Conservation (phyloP, 1,140 invertebrate genomes). For the Drosophila suzukii region DNA sequence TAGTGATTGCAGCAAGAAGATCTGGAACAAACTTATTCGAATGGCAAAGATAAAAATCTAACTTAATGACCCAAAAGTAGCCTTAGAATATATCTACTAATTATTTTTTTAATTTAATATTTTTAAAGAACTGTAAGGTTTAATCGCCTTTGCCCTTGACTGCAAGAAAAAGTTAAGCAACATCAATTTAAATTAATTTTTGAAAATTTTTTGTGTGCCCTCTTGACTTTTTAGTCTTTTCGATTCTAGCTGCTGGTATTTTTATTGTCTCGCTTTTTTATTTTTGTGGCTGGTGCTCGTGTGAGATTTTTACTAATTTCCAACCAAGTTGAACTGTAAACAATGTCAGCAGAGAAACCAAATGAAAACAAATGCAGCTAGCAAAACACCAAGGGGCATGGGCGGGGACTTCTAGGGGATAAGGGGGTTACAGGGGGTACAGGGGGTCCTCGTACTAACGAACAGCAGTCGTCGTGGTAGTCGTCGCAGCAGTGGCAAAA, state of each 20-base stretch:
- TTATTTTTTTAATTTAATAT: background rate
- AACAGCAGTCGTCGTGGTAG: constrained; percentile 59
- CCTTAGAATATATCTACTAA: background rate
- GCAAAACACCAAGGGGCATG: constrained; percentile 53
- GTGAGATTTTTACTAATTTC: constrained; percentile 78
- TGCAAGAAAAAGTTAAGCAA: background rate
- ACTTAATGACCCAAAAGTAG: no score
- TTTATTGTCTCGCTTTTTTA: constrained; percentile 27
- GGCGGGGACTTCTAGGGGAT: background rate
- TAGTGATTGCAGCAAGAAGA: constrained; percentile 35
- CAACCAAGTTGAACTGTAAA: constrained; percentile 79
- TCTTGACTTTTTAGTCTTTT: constrained; percentile 10
- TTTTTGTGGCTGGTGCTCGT: constrained; percentile 46
- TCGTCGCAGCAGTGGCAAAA: constrained; percentile 58
- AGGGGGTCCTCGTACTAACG: constrained; percentile 51
- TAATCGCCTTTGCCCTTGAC: constrained; percentile 1
- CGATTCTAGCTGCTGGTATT: constrained; percentile 25
- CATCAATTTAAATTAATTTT: constrained; percentile 41
- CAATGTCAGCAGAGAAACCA: constrained; percentile 72
- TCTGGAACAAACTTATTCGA: constrained; percentile 45
- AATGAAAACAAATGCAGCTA: constrained; percentile 80
- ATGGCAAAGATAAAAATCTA: constrained; percentile 35
- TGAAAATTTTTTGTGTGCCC: constrained; percentile 8
- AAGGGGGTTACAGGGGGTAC: background rate
- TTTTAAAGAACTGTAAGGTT: background rate